These are phyloP conservation scores for Chelonoidis abingdonii DNA, from an alignment of 2,113 vertebrate genomes.

Conservation along the genomic window DNA sequence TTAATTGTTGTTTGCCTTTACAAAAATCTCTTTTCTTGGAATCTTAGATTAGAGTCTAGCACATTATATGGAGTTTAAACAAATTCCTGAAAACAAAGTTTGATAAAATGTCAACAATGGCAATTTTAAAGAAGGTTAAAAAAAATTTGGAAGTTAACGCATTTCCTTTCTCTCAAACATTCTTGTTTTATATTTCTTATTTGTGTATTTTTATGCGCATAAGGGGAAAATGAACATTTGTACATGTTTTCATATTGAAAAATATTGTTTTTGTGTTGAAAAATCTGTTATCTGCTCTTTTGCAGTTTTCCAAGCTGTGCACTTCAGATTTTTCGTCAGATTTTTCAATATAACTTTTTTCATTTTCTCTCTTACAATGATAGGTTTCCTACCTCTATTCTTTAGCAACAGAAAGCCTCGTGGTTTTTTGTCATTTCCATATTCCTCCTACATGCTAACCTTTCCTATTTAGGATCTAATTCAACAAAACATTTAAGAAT, in stretches of 20 bases:
- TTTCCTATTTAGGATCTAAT: neutral
- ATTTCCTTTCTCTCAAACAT: neutral
- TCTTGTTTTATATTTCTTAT: neutral
- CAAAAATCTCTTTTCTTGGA: neutral
- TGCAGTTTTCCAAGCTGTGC: neutral
- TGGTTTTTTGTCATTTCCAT: neutral
- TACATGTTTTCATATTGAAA: neutral
- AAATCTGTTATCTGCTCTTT: neutral
- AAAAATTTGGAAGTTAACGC: neutral
- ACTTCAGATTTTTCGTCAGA: neutral
- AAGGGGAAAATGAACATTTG: neutral
- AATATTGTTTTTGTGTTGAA: neutral
- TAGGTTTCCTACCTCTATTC: neutral
- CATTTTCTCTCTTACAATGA: neutral
- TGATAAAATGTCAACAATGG: neutral
- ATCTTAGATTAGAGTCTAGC: neutral
- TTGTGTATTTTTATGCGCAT: accelerated
- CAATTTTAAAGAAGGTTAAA: neutral
- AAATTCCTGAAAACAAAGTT: conserved; percentile 1
- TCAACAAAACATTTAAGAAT: neutral
- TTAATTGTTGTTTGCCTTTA: neutral
- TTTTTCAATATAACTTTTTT: neutral
- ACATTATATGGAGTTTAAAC: neutral
- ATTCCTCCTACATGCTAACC: neutral
- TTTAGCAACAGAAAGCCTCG: neutral